phyloP scores from a whole-genome alignment of 2,113 vertebrate species.

The Malaclemys terrapin region DNA sequence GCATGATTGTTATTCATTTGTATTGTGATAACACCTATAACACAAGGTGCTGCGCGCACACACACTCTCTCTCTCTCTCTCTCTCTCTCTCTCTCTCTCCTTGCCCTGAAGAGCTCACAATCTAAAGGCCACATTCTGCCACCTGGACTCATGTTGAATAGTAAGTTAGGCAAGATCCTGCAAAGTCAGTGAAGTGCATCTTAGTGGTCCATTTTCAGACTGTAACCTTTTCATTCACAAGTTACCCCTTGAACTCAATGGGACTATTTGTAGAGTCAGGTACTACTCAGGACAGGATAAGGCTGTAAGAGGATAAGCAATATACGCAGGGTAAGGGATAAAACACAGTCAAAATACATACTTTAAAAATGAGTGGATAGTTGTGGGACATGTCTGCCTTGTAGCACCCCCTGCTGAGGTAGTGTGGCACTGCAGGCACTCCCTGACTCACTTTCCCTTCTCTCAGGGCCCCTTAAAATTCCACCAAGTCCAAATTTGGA shows the following conservation, averaged over 20 bases:
- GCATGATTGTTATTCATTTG: neutral
- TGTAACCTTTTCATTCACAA: neutral
- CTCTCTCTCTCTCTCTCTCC: neutral
- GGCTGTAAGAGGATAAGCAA: neutral
- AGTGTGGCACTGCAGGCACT: neutral
- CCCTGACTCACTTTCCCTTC: neutral
- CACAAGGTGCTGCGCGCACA: neutral
- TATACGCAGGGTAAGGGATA: neutral
- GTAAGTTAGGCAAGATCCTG: neutral
- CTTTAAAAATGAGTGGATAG: neutral
- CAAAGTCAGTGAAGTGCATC: neutral
- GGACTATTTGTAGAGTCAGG: neutral
- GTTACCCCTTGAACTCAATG: neutral
- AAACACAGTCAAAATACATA: neutral
- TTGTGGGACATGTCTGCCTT: neutral
- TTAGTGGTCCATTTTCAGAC: neutral
- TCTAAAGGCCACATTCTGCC: neutral
- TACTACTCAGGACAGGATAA: neutral
- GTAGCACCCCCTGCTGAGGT: neutral
- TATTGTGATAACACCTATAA: neutral
- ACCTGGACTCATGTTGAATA: neutral
- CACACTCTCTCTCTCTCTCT: accelerated
- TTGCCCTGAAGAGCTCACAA: neutral
- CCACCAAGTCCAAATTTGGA: neutral
- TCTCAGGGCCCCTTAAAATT: no score